Evolutionary conservation across 2,113 vertebrate genomes (phyloP).

Genomic region (Elachura formosa): DNA sequence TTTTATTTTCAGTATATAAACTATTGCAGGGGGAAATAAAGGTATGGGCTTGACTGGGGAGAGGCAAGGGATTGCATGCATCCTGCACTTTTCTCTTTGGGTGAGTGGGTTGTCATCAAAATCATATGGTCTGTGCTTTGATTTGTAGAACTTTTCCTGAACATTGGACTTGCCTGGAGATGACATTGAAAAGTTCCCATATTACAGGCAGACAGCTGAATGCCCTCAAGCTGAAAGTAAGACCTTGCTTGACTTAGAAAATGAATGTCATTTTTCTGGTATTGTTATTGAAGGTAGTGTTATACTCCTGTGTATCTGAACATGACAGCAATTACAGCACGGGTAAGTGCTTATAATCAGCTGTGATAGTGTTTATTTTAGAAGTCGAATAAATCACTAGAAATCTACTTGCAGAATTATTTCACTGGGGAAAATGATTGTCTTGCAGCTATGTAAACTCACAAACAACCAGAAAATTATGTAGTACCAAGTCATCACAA

Average conservation of each 20-base stretch:
- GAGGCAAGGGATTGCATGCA: neutral
- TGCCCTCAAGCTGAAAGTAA: conserved; percentile 43
- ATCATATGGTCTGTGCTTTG: conserved; percentile 31
- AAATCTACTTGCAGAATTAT: conserved; percentile 5
- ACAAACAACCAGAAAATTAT: neutral
- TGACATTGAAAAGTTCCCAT: conserved; percentile 33
- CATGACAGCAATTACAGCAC: conserved; percentile 18
- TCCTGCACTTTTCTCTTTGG: conserved; percentile 31
- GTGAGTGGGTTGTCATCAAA: conserved; percentile 13
- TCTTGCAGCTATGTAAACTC: conserved; percentile 15
- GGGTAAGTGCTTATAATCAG: conserved; percentile 28
- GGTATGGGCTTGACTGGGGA: neutral
- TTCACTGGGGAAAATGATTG: neutral
- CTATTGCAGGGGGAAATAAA: neutral
- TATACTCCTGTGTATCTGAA: conserved; percentile 25
- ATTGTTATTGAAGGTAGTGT: neutral
- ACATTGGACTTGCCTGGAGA: conserved; percentile 20
- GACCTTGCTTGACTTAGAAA: conserved; percentile 48
- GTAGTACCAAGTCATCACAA: neutral
- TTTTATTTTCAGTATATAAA: neutral
- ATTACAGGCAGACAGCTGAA: conserved; percentile 29
- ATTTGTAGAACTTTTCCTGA: conserved; percentile 38
- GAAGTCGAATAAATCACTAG: neutral
- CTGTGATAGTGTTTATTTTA: conserved; percentile 35
- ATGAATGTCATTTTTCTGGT: conserved; percentile 6